Conservation (phyloP, 2,797 vertebrate genomes). For the Momotus momota region DNA sequence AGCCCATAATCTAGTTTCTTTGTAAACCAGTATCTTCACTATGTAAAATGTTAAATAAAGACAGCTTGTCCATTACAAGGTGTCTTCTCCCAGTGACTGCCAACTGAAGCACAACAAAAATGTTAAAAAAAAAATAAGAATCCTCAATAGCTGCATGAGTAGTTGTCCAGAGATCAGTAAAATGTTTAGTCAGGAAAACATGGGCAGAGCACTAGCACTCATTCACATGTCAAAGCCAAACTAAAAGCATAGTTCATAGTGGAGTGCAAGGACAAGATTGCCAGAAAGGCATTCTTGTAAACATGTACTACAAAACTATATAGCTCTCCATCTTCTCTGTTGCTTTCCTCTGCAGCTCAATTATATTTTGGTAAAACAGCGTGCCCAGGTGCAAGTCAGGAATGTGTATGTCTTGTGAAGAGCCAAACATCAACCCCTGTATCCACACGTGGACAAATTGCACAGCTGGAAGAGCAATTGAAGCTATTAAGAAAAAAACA, state of each 20-base stretch:
- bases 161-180: slow-evolving; percentile 41
- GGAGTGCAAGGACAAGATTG: slow-evolving; percentile 44
- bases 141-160: neutral
- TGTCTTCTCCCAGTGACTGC: neutral
- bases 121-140: neutral
- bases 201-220: neutral
- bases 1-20: neutral
- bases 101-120: slow-evolving; percentile 39
- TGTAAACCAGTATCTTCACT: neutral
- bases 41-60: neutral
- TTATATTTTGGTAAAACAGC: slow-evolving; percentile 17
- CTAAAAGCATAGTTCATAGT: slow-evolving; percentile 32
- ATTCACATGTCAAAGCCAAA: slow-evolving; percentile 59
- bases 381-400: slow-evolving; percentile 19
- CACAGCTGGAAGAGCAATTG: slow-evolving; percentile 8
- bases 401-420: neutral
- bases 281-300: slow-evolving; percentile 35
- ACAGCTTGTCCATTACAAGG: slow-evolving; percentile 23
- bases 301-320: slow-evolving; percentile 10
- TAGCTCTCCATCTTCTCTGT: neutral
- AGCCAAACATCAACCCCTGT: slow-evolving; percentile 16
- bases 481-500: neutral
- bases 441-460: neutral
- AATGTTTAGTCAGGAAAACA: slow-evolving; percentile 43
- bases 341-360: slow-evolving; percentile 41